Evolutionary conservation across 2,888 invertebrate species (phyloP), one percentile per base, ranked within the genome.

Genomic region (Mythimna vitellina): DNA sequence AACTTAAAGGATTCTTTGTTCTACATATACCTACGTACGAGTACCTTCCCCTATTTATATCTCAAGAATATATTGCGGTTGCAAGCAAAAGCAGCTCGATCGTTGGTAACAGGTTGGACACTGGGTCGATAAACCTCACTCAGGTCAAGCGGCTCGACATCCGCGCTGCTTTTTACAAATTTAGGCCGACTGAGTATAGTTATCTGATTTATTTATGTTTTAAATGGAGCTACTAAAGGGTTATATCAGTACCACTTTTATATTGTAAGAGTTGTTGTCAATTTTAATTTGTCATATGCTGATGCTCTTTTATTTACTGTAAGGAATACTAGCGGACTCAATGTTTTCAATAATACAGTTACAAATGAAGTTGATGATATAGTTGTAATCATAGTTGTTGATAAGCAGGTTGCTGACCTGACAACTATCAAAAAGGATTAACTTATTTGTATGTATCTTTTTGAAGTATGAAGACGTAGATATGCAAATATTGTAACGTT

Each of bases 81-180:
- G 71, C 80, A 78, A 58, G 65, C 60, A 46, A 73, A 75, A 73
- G 69, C 67, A 70, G 74, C 65, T 73, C 46, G 70, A 67, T 73
- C 62, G 68, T 54, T 35, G 25, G 70, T 72, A 76, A 80, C 82
- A 82, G 81, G 80, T 84, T 81, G 83, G 69, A 70, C 75, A 84
- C 76, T 84, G 80, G 89, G 89, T 89, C 89, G 87, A 88, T 86
- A 88, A 88, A 87, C 89, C 83, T 77, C 25, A 67, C 73, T 76
- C 80, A 81, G 84, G 84, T 86, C 87, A 84, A 80, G 77, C 84
- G 81, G 80, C 72, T 58, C 80, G 69, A 65, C 68, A 73, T 76
- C 82, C 79, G 79, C 64, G 9, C 65, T 56, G 53, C 71, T 75
- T 75, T 80, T 80, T 84, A 79, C 66, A 76, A 75, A 82, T 81